A percentile compares a stretch with the other conserved stretches of the same genome.
Conservation (phyloP, 2,797 vertebrate species). For the Serranus cabrilla region DNA sequence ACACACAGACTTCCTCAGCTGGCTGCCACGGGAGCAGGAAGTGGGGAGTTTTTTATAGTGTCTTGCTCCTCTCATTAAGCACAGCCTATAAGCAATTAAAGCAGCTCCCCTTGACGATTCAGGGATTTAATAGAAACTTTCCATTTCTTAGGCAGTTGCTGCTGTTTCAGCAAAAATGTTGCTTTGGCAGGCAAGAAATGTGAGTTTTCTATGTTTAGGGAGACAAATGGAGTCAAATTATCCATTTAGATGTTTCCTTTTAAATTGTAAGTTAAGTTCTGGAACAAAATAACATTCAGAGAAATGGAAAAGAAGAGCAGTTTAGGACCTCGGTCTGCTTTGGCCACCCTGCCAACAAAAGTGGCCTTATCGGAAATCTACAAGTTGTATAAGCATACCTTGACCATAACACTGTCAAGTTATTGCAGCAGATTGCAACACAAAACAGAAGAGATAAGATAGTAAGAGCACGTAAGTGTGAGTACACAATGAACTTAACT, state of each 20-base stretch:
- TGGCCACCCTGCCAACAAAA: conserved; percentile 40
- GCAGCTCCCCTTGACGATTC: conserved; percentile 15
- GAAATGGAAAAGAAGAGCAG: conserved; percentile 1
- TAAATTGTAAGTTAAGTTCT: neutral
- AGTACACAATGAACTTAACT: conserved; percentile 54
- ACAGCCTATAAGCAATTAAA: conserved; percentile 10
- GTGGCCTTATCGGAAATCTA: conserved; percentile 72
- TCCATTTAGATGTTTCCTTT: neutral
- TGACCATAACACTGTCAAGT: conserved; percentile 71
- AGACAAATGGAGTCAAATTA: neutral
- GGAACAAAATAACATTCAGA: neutral
- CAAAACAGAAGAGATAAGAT: conserved; percentile 80
- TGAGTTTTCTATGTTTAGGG: conserved; percentile 13
- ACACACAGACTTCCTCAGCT: neutral
- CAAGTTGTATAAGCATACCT: conserved; percentile 78
- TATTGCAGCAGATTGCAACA: conserved; percentile 79
- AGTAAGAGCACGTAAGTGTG: conserved; percentile 38
- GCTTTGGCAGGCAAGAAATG: neutral
- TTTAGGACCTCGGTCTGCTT: neutral
- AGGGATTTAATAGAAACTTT: conserved; percentile 42
- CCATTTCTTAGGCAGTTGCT: conserved; percentile 26
- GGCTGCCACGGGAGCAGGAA: conserved; percentile 37
- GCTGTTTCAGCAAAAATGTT: conserved; percentile 25
- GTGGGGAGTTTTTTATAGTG: conserved; percentile 40
- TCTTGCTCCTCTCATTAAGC: conserved; percentile 38